phyloP scores from a whole-genome alignment of 2,113 vertebrate genomes.

The Gobiocypris rarus region DNA sequence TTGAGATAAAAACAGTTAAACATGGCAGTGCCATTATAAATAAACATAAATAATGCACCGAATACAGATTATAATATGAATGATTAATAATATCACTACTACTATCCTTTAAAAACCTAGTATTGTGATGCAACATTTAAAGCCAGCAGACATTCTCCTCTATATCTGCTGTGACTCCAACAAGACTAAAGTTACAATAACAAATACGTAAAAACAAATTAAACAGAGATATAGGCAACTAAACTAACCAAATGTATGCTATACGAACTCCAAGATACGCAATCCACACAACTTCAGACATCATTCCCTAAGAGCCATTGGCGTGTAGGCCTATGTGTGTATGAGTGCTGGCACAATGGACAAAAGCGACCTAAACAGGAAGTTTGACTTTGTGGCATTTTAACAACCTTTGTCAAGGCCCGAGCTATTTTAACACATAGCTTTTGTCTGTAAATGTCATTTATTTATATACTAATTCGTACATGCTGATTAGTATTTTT shows the following conservation, averaged over 20 bases:
- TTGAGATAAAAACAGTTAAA: not conserved
- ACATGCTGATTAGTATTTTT: not conserved
- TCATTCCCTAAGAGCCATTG: not conserved
- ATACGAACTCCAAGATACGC: not conserved
- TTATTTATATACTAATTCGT: not conserved
- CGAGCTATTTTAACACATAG: not conserved
- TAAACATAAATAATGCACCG: not conserved
- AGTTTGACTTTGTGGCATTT: constrained; percentile 32
- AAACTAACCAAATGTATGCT: too few relatives aligned
- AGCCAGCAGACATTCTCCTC: not conserved
- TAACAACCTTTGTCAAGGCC: not conserved
- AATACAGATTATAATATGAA: not conserved
- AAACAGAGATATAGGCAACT: not conserved
- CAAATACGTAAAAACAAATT: not conserved
- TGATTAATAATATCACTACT: not conserved
- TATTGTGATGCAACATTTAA: not conserved
- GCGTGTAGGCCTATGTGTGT: not conserved
- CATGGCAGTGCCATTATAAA: not conserved
- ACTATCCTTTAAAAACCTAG: not conserved
- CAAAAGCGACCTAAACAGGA: constrained; percentile 49
- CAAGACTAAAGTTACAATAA: not conserved
- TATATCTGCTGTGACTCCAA: not conserved
- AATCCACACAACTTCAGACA: not conserved
- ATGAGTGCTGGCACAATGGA: constrained; percentile 8
- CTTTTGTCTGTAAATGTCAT: not conserved